Evolutionary conservation across 2,797 vertebrate genomes (phyloP), one percentile per base, ranked within the genome.

Genomic region (Chlorospingus semifuscus): DNA sequence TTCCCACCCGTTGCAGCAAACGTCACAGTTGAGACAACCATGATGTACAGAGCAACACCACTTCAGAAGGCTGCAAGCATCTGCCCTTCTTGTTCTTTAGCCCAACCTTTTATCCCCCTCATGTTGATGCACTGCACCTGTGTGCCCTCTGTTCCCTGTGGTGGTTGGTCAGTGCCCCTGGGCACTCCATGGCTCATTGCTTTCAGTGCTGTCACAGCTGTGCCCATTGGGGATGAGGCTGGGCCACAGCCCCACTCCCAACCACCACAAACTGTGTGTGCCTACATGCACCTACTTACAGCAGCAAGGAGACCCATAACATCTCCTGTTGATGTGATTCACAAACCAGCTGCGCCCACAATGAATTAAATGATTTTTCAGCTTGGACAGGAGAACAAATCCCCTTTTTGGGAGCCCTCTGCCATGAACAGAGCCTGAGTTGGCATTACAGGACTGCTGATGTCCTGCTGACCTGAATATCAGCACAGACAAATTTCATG

Each of bases 11-110:
- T 5, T 14, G 7, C 37, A 30, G 27, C 9, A 21, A 4, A 9
- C 15, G 3, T 30, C 19, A 8, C 37, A 41, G 9, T 21, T 30
- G 19, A 30, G 27, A 3, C 9, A 5, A 5, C 27, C 18, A 11
- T 1, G 1, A 41, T 20, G 7, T 11, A 21, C 27, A 39, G 9
- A 15, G 5, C 0, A 14, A 5, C 26, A 20, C 16, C 59, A 11
- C 13, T 8, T 61, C 13, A 41, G 37, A 21, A 30, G 13, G 13
- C 27, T 41, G 0, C 2, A 41, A 21, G 3, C 6, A 6, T 2
- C 19, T 8, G 9, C 27, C 19, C 27, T 60, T 30, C 27, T 11
- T 11, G 37, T 30, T 15, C 27, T 41, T 15, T 1, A 41, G 27
- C 27, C 59, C 59, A 30, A 0, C 13, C 59, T 61, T 60, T 61